These are phyloP conservation scores for Polyommatus iphigenia DNA, from an alignment of 2,888 invertebrate species.

Conservation along the genomic window DNA sequence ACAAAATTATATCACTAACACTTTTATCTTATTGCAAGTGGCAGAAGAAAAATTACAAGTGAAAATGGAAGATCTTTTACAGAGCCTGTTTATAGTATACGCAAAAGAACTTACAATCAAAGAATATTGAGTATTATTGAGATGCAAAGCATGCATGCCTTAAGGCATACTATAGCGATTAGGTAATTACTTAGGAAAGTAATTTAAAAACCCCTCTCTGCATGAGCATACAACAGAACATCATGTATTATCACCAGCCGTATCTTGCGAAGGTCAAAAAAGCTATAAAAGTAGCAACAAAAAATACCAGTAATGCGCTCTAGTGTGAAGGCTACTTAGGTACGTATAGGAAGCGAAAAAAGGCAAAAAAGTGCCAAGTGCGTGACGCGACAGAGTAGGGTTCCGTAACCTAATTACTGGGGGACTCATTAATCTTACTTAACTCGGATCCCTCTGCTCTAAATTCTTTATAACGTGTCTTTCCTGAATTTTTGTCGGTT, in stretches of 20 bases:
- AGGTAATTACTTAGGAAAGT: not conserved
- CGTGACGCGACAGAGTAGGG: constrained; percentile 15
- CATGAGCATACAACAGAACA: not conserved
- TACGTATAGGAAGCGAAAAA: constrained; percentile 10
- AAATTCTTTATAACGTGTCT: not conserved
- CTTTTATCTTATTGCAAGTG: no score
- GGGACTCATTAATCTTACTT: constrained; percentile 15
- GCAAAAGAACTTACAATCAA: no score
- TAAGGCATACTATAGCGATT: not conserved
- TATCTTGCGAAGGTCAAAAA: constrained; percentile 25
- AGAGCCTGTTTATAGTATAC: no score
- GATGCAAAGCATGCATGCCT: no score
- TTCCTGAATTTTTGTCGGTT: not conserved
- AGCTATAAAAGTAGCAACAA: constrained; percentile 24
- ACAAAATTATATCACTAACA: no score
- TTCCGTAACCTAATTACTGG: constrained; percentile 19
- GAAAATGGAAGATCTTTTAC: no score
- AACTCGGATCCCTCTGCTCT: constrained; percentile 5
- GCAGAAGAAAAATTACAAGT: no score
- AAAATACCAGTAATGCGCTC: constrained; percentile 23
- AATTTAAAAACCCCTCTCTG: not conserved
- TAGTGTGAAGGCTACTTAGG: constrained; percentile 15
- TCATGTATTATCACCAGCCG: not conserved
- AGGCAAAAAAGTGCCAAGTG: not conserved
- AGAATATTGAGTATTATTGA: no score